These are phyloP conservation scores for Andrena marginata DNA, from an alignment of 2,888 invertebrate genomes.

Conservation along the genomic window DNA sequence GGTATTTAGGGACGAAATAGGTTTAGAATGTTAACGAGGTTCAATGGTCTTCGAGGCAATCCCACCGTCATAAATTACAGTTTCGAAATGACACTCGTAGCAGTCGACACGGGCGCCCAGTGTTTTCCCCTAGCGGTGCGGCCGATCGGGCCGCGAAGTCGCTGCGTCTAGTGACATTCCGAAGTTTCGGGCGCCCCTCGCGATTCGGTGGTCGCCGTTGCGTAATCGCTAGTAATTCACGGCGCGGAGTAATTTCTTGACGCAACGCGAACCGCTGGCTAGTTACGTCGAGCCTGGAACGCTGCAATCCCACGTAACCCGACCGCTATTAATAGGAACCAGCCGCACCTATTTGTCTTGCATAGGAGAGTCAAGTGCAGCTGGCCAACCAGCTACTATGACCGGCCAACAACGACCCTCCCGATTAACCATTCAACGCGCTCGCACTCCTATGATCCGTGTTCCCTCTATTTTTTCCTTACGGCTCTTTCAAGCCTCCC, in stretches of 20 bases:
- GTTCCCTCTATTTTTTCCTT: not conserved
- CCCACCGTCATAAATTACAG: constrained; percentile 18
- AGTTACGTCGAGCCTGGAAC: constrained; percentile 34
- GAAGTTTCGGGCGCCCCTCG: not conserved
- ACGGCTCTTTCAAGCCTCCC: not conserved
- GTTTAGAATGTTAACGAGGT: constrained; percentile 14
- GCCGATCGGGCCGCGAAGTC: not conserved
- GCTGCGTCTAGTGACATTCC: not conserved
- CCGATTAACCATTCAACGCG: constrained; percentile 36
- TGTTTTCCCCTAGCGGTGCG: not conserved
- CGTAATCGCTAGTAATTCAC: constrained; percentile 45
- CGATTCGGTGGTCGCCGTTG: constrained; percentile 7
- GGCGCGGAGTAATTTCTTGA: constrained; percentile 42
- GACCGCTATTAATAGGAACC: constrained; percentile 76
- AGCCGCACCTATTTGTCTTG: constrained; percentile 77
- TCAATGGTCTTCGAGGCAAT: constrained; percentile 8
- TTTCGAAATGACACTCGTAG: constrained; percentile 23
- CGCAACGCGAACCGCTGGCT: constrained; percentile 37
- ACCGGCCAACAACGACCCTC: constrained; percentile 31
- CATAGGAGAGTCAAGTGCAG: constrained; percentile 76
- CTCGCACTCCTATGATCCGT: not conserved
- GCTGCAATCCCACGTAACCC: constrained; percentile 62
- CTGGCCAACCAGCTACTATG: constrained; percentile 45
- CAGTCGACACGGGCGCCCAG: not conserved
- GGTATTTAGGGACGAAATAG: constrained; percentile 12